A percentile compares a stretch with the other conserved stretches of the same genome.
Evolutionary conservation across 2,113 vertebrate genomes (phyloP).

Genomic region (Vanacampus margaritifer): DNA sequence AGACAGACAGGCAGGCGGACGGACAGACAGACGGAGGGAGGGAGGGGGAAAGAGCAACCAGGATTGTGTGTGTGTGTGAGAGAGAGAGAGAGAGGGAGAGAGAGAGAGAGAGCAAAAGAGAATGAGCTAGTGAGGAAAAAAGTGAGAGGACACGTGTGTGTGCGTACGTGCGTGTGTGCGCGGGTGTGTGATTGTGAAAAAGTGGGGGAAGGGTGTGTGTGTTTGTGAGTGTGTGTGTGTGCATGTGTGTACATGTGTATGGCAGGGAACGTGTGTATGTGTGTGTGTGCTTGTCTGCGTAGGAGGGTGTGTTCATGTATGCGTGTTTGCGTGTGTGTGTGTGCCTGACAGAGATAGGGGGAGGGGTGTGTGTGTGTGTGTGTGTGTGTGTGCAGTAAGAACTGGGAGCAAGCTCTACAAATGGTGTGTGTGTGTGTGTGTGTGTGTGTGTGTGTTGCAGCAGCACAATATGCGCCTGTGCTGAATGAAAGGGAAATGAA

Average conservation of each 20-base stretch:
- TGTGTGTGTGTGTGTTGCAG: slow-evolving; percentile 42
- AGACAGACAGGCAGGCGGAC: not conserved
- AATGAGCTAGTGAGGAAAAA: slow-evolving; percentile 21
- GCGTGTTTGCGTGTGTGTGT: slow-evolving; percentile 45
- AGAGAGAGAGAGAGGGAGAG: slow-evolving; percentile 12
- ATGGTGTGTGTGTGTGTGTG: slow-evolving; percentile 32
- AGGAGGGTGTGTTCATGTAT: slow-evolving; percentile 50
- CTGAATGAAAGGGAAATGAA: slow-evolving; percentile 71
- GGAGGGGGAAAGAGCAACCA: not conserved
- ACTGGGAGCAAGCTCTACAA: slow-evolving; percentile 50
- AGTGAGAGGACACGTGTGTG: not conserved
- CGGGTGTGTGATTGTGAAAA: slow-evolving; percentile 22
- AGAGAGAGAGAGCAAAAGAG: slow-evolving; percentile 19
- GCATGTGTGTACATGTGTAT: slow-evolving; percentile 45
- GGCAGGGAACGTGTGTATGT: slow-evolving; percentile 36
- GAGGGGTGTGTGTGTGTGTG: slow-evolving; percentile 55
- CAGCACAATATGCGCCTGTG: slow-evolving; percentile 68
- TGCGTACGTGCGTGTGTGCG: slow-evolving; percentile 9
- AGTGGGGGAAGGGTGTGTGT: slow-evolving; percentile 48
- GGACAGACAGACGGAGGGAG: not conserved
- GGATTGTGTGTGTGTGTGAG: slow-evolving; percentile 6
- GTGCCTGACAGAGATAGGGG: slow-evolving; percentile 55
- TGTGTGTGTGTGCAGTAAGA: slow-evolving; percentile 10
- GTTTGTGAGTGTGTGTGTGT: slow-evolving; percentile 37
- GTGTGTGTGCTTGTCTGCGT: slow-evolving; percentile 49